Conservation (phyloP, 2,888 invertebrate species). For the Campoplex capitator region DNA sequence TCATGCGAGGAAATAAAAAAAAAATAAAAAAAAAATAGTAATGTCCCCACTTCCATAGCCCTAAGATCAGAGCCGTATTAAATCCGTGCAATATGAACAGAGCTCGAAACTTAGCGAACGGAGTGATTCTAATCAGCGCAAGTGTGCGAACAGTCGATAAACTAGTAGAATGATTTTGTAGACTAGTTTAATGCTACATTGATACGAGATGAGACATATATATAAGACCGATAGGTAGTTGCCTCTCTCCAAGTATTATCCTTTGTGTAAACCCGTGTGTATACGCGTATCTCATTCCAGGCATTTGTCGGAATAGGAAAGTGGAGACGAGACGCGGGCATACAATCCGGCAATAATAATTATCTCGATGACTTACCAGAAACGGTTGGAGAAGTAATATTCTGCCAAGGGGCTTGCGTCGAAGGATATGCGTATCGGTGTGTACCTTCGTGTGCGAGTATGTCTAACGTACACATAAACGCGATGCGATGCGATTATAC, state of each 20-base stretch:
- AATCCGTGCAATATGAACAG: neutral
- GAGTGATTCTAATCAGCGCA: conserved; percentile 15
- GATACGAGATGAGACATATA: conserved; percentile 23
- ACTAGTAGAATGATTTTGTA: conserved; percentile 22
- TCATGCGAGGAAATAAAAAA: neutral
- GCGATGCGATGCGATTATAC: conserved; percentile 78
- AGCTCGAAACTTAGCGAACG: conserved; percentile 19
- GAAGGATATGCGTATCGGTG: conserved; percentile 31
- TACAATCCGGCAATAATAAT: conserved; percentile 76
- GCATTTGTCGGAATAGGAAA: conserved; percentile 18
- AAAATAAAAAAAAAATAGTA: neutral
- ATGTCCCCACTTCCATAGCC: neutral
- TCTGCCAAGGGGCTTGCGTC: conserved; percentile 39
- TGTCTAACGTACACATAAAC: conserved; percentile 20
- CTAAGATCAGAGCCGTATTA: neutral
- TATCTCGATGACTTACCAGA: conserved; percentile 74
- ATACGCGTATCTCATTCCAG: conserved; percentile 1
- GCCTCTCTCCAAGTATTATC: neutral
- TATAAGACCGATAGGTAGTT: neutral
- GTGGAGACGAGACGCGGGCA: conserved; percentile 60
- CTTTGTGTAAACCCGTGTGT: neutral
- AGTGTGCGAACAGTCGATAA: conserved; percentile 47
- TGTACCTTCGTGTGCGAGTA: conserved; percentile 23
- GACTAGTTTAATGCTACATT: conserved; percentile 23
- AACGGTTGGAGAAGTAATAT: conserved; percentile 74